These are phyloP conservation scores for Heliangelus exortis DNA, from an alignment of 2,797 vertebrate species.

Conservation along the genomic window DNA sequence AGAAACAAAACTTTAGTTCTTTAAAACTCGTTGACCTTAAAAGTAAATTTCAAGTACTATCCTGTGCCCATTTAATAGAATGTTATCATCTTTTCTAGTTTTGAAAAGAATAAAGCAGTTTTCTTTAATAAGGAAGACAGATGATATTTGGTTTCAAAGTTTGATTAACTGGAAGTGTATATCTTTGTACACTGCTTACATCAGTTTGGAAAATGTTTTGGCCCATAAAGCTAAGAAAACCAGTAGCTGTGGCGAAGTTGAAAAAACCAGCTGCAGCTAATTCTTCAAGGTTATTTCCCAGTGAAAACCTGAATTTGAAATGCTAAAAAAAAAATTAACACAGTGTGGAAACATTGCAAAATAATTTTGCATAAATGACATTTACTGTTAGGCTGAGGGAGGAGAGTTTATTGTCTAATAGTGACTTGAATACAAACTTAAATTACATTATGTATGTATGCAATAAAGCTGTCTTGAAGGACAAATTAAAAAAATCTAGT, in stretches of 20 bases:
- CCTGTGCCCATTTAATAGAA: background rate
- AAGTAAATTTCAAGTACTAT: background rate
- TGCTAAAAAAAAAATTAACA: conserved; percentile 30
- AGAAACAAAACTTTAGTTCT: background rate
- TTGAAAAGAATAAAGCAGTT: background rate
- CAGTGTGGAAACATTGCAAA: background rate
- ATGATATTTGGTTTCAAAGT: background rate
- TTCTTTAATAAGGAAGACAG: background rate
- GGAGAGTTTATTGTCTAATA: conserved; percentile 2
- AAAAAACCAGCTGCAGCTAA: background rate
- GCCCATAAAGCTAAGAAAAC: background rate
- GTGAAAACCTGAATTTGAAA: conserved; percentile 27
- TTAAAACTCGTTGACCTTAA: background rate
- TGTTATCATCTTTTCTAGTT: background rate
- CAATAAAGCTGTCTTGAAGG: background rate
- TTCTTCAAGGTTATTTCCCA: conserved; percentile 27
- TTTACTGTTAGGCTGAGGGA: conserved; percentile 2
- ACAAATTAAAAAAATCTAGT: background rate
- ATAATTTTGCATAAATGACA: background rate
- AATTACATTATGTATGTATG: background rate
- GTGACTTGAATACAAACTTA: background rate
- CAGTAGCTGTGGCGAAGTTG: background rate
- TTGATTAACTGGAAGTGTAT: background rate
- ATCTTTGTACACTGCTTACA: background rate
- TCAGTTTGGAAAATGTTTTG: background rate